Conservation (phyloP, 2,797 vertebrate genomes). For the Tapirus indicus region DNA sequence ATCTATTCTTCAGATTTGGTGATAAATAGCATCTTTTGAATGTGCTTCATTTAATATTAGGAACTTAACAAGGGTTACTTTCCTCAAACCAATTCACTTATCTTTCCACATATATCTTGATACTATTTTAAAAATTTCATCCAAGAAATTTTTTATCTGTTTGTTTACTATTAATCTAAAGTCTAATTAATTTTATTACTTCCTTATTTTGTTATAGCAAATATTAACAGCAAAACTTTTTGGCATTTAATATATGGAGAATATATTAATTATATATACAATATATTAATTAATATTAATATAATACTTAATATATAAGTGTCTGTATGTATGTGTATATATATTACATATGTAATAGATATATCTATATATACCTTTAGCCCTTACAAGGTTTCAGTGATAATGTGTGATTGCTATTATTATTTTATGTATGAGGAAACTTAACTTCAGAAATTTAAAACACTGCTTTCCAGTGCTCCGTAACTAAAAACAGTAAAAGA, state of each 20-base stretch:
- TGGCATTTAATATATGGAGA: neutral
- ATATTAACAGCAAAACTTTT: neutral
- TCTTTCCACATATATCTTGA: neutral
- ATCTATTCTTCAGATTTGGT: neutral
- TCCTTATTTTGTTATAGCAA: neutral
- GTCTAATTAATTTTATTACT: neutral
- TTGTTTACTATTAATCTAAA: neutral
- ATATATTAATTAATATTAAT: too few species aligned
- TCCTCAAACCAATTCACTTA: neutral
- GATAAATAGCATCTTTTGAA: neutral
- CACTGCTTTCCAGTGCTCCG: neutral
- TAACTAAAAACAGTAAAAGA: neutral
- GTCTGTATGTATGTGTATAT: neutral
- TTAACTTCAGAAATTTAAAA: neutral
- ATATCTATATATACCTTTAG: neutral
- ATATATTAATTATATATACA: too few species aligned
- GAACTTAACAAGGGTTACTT: neutral
- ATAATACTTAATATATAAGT: too few species aligned
- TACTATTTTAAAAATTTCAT: neutral
- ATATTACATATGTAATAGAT: neutral
- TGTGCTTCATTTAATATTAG: neutral
- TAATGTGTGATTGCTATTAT: neutral
- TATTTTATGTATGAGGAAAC: neutral
- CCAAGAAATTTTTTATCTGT: neutral
- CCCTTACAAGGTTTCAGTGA: neutral